Evolutionary conservation across 2,113 vertebrate genomes (phyloP), one percentile per base, ranked within the genome.

Genomic region (Odocoileus hemionus): DNA sequence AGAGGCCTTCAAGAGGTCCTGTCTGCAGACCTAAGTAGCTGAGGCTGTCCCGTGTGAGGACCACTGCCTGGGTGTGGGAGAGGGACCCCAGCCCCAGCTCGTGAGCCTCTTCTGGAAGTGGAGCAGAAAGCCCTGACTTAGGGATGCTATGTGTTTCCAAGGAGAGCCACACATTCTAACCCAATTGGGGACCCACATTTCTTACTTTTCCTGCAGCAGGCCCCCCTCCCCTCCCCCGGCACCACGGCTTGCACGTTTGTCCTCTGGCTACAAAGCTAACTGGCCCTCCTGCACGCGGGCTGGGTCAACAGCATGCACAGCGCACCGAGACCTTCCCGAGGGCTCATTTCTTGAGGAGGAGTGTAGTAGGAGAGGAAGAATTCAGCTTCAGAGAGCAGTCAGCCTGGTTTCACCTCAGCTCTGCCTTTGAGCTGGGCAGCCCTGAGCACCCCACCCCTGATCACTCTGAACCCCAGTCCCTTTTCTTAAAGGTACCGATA

Each of bases 131-230:
- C 86, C 55, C 67, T 43, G 57, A 54, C 50, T 64, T 16, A 19
- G 83, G 86, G 52, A 25, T 25, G 26, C 55, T 79, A 11, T 8
- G 1, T 16, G 79, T 9, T 14, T 47, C 70, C 17, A 15, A 60
- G n/a, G 67, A 70, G 47, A 58, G 21, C 25, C 28, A 11, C 19
- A 57, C 4, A 2, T 33, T n/a, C 58, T 45, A 89, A 52, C 36
- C 50, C 6, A 11, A 7, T 0, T 0, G 3, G 28, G 45, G 52
- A 50, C 23, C 64, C 30, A 55, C 6, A 1, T 2, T 30, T 67
- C 52, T 47, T 5, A 33, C 43, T 64, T 47, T 58, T 92, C 47
- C 52, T 50, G 52, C 52, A 55, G 23, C n/a, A 26, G 58, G 25
- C 17, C 5, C 30, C 47, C 6, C 3, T 14, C 39, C 61, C 13